These are phyloP conservation scores for Daboia siamensis DNA, from an alignment of 2,113 vertebrate genomes.

Conservation along the genomic window DNA sequence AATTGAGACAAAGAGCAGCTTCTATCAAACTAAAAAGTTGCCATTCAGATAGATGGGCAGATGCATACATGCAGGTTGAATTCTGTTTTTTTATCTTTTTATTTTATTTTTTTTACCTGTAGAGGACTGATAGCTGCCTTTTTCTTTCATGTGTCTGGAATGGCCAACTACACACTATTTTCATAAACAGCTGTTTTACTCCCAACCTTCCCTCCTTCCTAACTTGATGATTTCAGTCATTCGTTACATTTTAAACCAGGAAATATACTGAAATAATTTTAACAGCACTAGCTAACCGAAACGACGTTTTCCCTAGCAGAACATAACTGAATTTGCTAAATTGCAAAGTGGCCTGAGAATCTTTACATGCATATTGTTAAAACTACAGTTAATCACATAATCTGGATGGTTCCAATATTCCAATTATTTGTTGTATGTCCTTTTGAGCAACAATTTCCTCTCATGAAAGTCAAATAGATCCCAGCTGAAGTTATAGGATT, in stretches of 20 bases:
- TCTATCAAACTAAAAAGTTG: neutral
- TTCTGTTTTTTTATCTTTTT: neutral
- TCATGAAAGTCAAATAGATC: neutral
- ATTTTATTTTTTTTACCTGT: neutral
- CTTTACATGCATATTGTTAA: fast-evolving
- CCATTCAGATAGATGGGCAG: neutral
- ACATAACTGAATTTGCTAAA: fast-evolving
- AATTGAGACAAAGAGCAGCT: neutral
- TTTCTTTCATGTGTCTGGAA: neutral
- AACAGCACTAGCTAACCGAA: neutral
- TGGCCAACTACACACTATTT: neutral
- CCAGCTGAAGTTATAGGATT: neutral
- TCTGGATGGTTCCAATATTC: neutral
- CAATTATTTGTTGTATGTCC: neutral
- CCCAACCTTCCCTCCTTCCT: neutral
- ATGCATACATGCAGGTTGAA: neutral
- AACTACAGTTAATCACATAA: neutral
- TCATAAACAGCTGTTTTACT: neutral
- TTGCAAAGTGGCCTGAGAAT: neutral
- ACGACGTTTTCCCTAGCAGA: neutral
- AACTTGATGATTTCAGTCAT: neutral
- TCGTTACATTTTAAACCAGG: neutral
- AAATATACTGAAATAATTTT: neutral
- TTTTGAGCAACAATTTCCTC: neutral
- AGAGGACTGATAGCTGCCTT: neutral